These are phyloP conservation scores for Centruroides sculpturatus DNA, from an alignment of 1,140 invertebrate species.

Conservation along the genomic window DNA sequence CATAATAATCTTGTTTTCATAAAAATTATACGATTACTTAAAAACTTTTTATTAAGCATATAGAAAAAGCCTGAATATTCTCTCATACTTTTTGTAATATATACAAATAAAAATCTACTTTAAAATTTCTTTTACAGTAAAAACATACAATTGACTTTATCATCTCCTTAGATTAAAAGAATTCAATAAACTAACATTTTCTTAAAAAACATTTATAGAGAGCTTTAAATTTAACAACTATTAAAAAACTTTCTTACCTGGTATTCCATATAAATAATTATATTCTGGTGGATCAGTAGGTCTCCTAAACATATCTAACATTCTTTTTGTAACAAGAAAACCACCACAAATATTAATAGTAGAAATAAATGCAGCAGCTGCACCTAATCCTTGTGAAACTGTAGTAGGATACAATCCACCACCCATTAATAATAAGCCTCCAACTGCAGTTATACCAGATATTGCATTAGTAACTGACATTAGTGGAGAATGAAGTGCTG, in stretches of 20 bases:
- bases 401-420: constrained; percentile 58
- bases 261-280: constrained; percentile 64
- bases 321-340: constrained; percentile 75
- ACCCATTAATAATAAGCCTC: constrained; percentile 63
- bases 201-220: too few relatives aligned
- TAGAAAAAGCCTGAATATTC: too few relatives aligned
- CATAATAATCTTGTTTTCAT: too few relatives aligned
- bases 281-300: constrained; percentile 71
- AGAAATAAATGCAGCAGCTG: constrained; percentile 67
- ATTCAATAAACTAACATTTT: too few relatives aligned
- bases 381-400: constrained; percentile 51
- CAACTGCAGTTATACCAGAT: constrained; percentile 78
- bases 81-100: too few relatives aligned
- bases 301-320: constrained; percentile 84
- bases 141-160: too few relatives aligned
- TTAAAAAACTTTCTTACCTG: constrained; percentile 28
- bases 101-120: too few relatives aligned
- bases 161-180: too few relatives aligned
- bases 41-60: too few relatives aligned
- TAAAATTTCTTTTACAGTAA: too few relatives aligned
- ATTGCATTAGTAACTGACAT: constrained; percentile 91
- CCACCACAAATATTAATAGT: constrained; percentile 84
- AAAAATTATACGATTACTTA: too few relatives aligned
- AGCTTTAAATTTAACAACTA: too few relatives aligned
- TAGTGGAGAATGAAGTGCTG: constrained; percentile 74